Conservation (phyloP, 2,797 vertebrate species). For the Molossus molossus region DNA sequence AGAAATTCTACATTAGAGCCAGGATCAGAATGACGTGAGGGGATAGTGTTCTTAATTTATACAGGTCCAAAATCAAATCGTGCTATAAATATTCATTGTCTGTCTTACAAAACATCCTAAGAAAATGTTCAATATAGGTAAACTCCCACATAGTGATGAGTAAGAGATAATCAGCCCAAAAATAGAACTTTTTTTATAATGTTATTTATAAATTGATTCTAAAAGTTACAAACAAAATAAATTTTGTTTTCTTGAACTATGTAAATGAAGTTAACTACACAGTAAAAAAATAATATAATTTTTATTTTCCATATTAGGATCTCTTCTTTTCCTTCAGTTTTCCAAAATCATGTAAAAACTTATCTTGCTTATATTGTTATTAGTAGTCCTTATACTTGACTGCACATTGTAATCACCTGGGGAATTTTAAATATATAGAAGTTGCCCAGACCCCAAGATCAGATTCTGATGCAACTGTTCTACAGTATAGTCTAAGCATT, state of each 20-base stretch:
- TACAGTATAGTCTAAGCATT: neutral
- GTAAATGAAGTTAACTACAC: neutral
- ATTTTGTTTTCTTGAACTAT: conserved; percentile 11
- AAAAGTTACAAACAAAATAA: conserved; percentile 34
- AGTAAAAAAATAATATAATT: neutral
- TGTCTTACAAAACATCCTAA: neutral
- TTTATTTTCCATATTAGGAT: neutral
- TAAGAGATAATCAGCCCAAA: neutral
- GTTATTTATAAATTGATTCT: conserved; percentile 14
- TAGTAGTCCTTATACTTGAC: neutral
- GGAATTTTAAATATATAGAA: neutral
- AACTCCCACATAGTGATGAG: neutral
- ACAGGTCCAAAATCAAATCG: neutral
- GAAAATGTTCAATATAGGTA: conserved; percentile 35
- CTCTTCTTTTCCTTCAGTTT: neutral
- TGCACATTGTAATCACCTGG: neutral
- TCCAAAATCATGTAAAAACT: conserved; percentile 50
- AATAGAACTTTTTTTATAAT: neutral
- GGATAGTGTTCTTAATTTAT: neutral
- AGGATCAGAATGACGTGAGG: neutral
- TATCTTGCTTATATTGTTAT: neutral
- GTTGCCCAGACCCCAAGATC: neutral
- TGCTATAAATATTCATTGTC: conserved; percentile 1
- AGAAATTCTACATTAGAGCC: neutral
- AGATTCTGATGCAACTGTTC: neutral